Evolutionary conservation across 2,113 vertebrate genomes (phyloP).

Genomic region (Hippopotamus amphibius): DNA sequence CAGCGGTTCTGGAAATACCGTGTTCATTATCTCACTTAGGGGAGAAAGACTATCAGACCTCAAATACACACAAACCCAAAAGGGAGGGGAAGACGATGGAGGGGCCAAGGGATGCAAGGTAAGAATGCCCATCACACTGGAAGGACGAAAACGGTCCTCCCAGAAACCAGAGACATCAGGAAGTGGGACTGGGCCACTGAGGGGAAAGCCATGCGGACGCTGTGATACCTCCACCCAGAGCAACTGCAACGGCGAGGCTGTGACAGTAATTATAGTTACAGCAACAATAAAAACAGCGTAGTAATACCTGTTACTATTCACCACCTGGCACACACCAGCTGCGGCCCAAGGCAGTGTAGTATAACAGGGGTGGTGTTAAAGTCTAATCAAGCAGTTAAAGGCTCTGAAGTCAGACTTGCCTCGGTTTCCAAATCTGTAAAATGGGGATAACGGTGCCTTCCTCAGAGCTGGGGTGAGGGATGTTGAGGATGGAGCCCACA

Average conservation of each 20-base stretch:
- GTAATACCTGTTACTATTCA: fast-evolving
- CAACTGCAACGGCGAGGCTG: fast-evolving
- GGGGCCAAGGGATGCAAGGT: not conserved
- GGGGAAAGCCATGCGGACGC: fast-evolving
- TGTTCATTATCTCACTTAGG: slow-evolving; percentile 70
- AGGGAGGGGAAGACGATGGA: not conserved
- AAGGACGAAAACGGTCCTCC: fast-evolving
- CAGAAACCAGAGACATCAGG: fast-evolving
- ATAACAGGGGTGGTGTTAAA: fast-evolving
- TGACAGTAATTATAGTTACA: fast-evolving
- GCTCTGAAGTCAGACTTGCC: not conserved
- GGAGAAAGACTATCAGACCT: slow-evolving; percentile 50
- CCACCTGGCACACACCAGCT: fast-evolving
- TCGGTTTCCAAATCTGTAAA: not conserved
- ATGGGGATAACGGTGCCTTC: not conserved
- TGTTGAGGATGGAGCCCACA: fast-evolving
- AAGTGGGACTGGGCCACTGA: fast-evolving
- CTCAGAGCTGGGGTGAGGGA: not conserved
- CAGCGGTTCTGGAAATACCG: slow-evolving; percentile 40
- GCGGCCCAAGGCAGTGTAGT: fast-evolving
- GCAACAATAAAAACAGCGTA: not conserved
- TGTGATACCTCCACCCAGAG: not conserved
- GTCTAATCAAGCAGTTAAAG: fast-evolving
- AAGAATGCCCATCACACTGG: fast-evolving
- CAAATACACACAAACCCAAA: not conserved